phyloP scores from a whole-genome alignment of 2,888 invertebrate genomes.

The Temnothorax rugatulus region DNA sequence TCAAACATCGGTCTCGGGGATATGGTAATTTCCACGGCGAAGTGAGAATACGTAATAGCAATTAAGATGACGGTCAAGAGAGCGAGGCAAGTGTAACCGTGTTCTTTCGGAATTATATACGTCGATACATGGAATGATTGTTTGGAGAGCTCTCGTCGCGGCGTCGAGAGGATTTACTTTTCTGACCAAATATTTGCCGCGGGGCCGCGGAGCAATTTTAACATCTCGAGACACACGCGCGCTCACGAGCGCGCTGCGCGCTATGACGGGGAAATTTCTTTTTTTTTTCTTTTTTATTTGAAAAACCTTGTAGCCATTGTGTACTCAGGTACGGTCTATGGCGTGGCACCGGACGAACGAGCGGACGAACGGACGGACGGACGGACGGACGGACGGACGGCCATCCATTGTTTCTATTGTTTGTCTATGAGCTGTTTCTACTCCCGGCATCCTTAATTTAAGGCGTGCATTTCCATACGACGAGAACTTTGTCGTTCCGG shows the following conservation, averaged over 20 bases:
- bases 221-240: constrained; percentile 73
- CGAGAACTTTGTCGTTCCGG: constrained; percentile 57
- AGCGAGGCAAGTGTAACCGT: constrained; percentile 47
- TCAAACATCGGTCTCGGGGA: constrained; percentile 1
- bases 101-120: constrained; percentile 39
- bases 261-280: constrained; percentile 59
- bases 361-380: constrained; percentile 48
- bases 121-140: constrained; percentile 69
- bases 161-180: constrained; percentile 73
- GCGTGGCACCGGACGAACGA: constrained; percentile 60
- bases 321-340: constrained; percentile 72
- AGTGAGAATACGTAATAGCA: constrained; percentile 47
- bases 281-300: constrained; percentile 60
- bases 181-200: constrained; percentile 73
- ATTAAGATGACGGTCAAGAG: constrained; percentile 36
- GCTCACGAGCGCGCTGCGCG: constrained; percentile 22
- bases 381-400: constrained; percentile 33
- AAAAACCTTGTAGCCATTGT: constrained; percentile 76
- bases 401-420: constrained; percentile 76
- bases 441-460: constrained; percentile 71
- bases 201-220: constrained; percentile 72
- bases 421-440: constrained; percentile 67
- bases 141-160: constrained; percentile 72
- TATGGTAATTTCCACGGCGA: constrained; percentile 35
- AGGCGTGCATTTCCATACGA: constrained; percentile 71